Evolutionary conservation across 2,113 vertebrate species (phyloP), one percentile per base, ranked within the genome.

Genomic region (Meles meles): DNA sequence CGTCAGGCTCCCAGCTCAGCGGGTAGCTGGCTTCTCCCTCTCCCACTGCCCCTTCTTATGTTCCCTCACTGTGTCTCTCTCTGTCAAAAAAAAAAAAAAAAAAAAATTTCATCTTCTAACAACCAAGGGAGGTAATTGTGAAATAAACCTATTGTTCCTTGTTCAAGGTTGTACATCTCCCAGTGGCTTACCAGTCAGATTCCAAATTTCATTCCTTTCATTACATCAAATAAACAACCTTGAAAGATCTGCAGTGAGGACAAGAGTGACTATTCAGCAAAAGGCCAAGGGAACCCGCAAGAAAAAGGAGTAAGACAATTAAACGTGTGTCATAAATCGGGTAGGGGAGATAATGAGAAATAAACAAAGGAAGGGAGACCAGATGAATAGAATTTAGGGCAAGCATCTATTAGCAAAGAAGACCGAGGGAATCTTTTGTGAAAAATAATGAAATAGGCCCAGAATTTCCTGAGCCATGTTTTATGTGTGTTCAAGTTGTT

Each of bases 221-320:
- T 92, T 90, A 6, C 87, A 90, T 90, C 79, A 90, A 74, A 89
- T 76, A 92, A 92, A 93, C 21, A 55, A 80, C 84, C 96, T 94
- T 90, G 88, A 90, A 94, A 71, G 55, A 72, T 84, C 39, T 67
- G 61, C 94, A 90, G 72, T 39, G 74, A 97, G 93, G 59, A 92
- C 27, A 29, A 44, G 21, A 92, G 65, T 55, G 52, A 81, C 47
- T n/a, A 47, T 83, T 76, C 87, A 89, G 42, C 47, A 82, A 91
- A 94, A 71, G 25, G 71, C 63, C 10, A 44, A 52, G 52, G 34
- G n/a, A n/a, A 71, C 3, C 15, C 34, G 18, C 20, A 57, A 97
- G 88, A 31, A 72, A 88, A 74, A 65, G 37, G 15, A 63, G 52
- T 39, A 47, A 18, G 92, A 71, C 52, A 69, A 59, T 88, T 57